A percentile compares a stretch with the other conserved stretches of the same genome.
phyloP scores from a whole-genome alignment of 2,113 vertebrate genomes.

The Hippolais icterina region DNA sequence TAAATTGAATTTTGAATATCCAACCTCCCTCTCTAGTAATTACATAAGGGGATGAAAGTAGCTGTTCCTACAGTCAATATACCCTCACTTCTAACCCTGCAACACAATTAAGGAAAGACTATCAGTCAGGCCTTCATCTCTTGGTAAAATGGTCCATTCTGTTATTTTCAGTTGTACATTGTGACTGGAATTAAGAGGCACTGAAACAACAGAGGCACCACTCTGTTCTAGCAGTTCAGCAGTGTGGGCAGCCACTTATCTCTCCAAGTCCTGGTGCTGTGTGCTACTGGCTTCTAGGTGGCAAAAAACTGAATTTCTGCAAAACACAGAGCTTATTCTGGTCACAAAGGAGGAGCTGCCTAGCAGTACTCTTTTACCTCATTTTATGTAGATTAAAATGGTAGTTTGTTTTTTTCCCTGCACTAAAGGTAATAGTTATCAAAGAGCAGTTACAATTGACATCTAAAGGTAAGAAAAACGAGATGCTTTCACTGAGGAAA shows the following conservation, averaged over 20 bases:
- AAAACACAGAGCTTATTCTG: not conserved
- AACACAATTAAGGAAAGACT: not conserved
- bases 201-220: not conserved
- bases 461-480: not conserved
- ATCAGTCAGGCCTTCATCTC: not conserved
- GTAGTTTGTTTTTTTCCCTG: not conserved
- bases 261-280: not conserved
- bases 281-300: not conserved
- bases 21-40: not conserved
- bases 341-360: not conserved
- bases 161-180: not conserved
- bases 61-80: not conserved
- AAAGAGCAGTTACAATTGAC: not conserved
- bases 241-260: not conserved
- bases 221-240: not conserved
- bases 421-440: not conserved
- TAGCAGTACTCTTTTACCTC: not conserved
- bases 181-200: constrained; percentile 2
- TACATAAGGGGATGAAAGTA: not conserved
- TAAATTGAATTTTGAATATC: not conserved
- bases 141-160: not conserved
- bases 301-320: not conserved
- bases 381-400: not conserved
- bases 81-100: not conserved
- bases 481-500: not conserved